Percentiles rank a stretch among this genome's conserved stretches.
phyloP scores from a whole-genome alignment of 2,888 invertebrate species.

The Andrena hattorfiana region DNA sequence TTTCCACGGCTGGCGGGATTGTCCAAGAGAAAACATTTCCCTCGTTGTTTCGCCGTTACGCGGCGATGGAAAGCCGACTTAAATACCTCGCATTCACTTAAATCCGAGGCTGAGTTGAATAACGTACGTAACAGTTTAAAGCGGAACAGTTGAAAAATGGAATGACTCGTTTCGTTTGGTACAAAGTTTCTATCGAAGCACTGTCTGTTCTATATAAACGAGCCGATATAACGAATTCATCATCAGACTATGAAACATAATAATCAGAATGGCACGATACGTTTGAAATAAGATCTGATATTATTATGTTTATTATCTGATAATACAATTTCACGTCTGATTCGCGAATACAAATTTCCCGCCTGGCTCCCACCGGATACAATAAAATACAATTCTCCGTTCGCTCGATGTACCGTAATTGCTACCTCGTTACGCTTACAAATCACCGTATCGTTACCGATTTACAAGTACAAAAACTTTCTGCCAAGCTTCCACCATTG shows the following conservation, averaged over 20 bases:
- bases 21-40: not conserved
- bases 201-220: not conserved
- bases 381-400: not conserved
- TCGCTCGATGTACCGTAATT: not conserved
- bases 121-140: not conserved
- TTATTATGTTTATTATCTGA: too few species aligned
- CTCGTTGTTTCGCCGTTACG: too few species aligned
- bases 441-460: conserved; percentile 3
- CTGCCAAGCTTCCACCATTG: not conserved
- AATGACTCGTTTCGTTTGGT: not conserved
- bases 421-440: not conserved
- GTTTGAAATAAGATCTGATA: not conserved
- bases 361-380: too few species aligned
- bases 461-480: not conserved
- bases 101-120: not conserved
- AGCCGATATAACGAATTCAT: not conserved
- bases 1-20: not conserved
- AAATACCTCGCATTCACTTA: not conserved
- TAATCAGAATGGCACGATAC: not conserved
- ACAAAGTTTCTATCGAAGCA: not conserved
- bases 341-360: not conserved
- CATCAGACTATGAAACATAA: not conserved
- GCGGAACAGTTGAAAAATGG: not conserved
- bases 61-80: not conserved
- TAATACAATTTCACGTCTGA: not conserved